Percentiles rank a stretch among this genome's conserved stretches.
Evolutionary conservation across 2,797 vertebrate genomes (phyloP).

Genomic region (Mycteria americana): DNA sequence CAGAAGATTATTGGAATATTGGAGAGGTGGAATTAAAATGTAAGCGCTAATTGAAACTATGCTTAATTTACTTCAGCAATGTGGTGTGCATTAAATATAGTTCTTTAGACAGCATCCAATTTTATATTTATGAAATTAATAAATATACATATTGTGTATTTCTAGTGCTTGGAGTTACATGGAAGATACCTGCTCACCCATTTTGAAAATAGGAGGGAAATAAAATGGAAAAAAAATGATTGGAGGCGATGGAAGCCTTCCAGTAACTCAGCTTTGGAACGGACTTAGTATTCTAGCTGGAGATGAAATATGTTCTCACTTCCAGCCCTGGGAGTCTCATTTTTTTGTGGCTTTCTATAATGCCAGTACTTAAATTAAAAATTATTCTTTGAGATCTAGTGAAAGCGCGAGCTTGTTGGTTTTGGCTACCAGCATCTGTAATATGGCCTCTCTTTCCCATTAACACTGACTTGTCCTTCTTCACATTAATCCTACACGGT

Average conservation of each 20-base stretch:
- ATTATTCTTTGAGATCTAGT: constrained; percentile 33
- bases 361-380: constrained; percentile 17
- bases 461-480: background rate
- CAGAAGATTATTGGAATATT: background rate
- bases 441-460: background rate
- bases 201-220: background rate
- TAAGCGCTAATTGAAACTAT: background rate
- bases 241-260: background rate
- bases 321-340: background rate
- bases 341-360: constrained; percentile 25
- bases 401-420: constrained; percentile 31
- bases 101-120: background rate
- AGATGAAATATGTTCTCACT: constrained; percentile 18
- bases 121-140: background rate
- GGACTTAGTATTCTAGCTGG: background rate
- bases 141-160: background rate
- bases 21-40: background rate
- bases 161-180: background rate
- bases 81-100: background rate
- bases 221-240: background rate
- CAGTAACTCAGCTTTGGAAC: background rate
- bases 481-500: background rate
- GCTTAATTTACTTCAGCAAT: background rate
- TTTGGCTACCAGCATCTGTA: background rate
- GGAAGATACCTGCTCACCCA: background rate